Evolutionary conservation across 1,140 invertebrate species (phyloP).

Genomic region (Temnothorax longispinosus): DNA sequence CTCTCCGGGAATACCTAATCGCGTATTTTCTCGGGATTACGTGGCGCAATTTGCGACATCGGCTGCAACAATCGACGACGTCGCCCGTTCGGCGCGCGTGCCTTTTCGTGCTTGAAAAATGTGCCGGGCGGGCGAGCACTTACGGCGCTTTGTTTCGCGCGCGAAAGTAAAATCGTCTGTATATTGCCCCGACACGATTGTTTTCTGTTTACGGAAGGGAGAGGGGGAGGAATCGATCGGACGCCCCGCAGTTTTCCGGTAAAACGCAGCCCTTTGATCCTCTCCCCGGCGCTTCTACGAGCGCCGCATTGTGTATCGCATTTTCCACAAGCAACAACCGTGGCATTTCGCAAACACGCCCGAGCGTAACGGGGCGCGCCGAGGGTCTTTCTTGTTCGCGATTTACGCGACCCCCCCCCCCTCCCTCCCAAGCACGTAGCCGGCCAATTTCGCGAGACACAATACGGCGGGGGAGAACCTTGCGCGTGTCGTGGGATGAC

Average conservation of each 20-base stretch:
- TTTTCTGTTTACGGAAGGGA: neutral
- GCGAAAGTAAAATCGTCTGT: slow-evolving; percentile 10
- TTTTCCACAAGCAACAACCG: slow-evolving; percentile 51
- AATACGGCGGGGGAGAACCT: slow-evolving; percentile 17
- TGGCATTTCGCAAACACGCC: slow-evolving; percentile 53
- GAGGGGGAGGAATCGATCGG: neutral
- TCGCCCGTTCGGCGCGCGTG: neutral
- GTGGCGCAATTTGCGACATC: neutral
- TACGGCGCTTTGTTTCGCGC: neutral
- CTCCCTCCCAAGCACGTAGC: neutral
- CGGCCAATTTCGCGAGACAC: slow-evolving; percentile 55
- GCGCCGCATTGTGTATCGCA: slow-evolving; percentile 46
- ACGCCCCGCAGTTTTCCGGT: slow-evolving; percentile 9
- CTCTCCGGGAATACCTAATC: slow-evolving; percentile 41
- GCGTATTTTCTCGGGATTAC: neutral
- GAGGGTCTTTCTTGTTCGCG: slow-evolving; percentile 49
- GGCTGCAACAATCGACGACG: neutral
- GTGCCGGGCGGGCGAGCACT: neutral
- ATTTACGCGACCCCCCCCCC: slow-evolving; percentile 30
- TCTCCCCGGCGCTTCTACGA: neutral
- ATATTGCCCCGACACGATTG: slow-evolving; percentile 21
- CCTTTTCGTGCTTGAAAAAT: neutral
- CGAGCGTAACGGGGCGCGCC: slow-evolving; percentile 34
- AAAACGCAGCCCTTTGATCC: slow-evolving; percentile 29
- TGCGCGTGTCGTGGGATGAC: slow-evolving; percentile 20